phyloP scores from a whole-genome alignment of 2,797 vertebrate species.

The Takifugu rubripes region DNA sequence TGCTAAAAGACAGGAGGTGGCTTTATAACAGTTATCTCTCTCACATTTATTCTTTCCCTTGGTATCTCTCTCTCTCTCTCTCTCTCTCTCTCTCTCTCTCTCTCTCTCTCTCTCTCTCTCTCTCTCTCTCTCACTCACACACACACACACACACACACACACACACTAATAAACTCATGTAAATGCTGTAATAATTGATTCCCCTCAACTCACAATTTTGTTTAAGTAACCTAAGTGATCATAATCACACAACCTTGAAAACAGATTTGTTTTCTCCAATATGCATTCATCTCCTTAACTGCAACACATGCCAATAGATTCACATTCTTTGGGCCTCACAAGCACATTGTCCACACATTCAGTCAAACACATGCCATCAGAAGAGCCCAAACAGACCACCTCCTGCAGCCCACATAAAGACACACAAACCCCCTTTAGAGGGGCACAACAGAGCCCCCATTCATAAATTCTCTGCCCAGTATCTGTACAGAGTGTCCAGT shows the following conservation, averaged over 20 bases:
- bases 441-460: constrained; percentile 61
- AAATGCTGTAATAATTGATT: constrained; percentile 52
- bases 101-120: constrained; percentile 4
- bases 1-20: constrained; percentile 52
- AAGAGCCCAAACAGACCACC: constrained; percentile 30
- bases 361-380: constrained; percentile 28
- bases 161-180: neutral
- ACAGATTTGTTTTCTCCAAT: neutral
- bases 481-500: constrained; percentile 64
- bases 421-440: constrained; percentile 39
- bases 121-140: neutral
- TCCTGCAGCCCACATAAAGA: constrained; percentile 33
- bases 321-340: constrained; percentile 34
- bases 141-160: too few species aligned
- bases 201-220: constrained; percentile 8
- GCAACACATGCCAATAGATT: neutral
- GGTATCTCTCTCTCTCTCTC: constrained; percentile 25
- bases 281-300: neutral
- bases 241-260: neutral
- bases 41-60: constrained; percentile 19
- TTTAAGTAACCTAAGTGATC: neutral
- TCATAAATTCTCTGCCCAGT: constrained; percentile 47
- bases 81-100: constrained; percentile 39
- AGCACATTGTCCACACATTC: constrained; percentile 27
- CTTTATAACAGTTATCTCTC: constrained; percentile 59